These are phyloP conservation scores for Pelobates fuscus DNA, from an alignment of 2,113 vertebrate genomes.

Conservation along the genomic window DNA sequence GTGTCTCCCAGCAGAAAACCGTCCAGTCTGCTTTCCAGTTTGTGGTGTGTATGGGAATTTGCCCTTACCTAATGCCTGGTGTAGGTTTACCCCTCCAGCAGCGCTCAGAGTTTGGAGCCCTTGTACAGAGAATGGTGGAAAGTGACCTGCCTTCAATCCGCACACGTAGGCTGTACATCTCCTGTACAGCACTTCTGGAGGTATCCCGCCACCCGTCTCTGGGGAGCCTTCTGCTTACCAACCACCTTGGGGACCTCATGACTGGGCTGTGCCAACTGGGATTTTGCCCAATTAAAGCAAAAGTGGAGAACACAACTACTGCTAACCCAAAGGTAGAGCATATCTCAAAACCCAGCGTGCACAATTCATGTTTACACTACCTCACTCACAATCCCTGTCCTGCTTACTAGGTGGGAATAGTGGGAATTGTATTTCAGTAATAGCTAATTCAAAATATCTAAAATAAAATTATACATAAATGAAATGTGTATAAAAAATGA, in stretches of 20 bases:
- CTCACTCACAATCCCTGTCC: no score
- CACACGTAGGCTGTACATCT: slow-evolving; percentile 63
- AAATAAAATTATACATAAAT: no score
- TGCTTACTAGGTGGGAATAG: no score
- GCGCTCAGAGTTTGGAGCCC: slow-evolving; percentile 74
- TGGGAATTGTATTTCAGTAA: no score
- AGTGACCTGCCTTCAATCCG: not conserved
- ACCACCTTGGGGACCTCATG: slow-evolving; percentile 83
- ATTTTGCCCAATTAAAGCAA: slow-evolving; percentile 67
- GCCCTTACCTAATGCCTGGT: slow-evolving; percentile 78
- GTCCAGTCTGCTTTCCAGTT: slow-evolving; percentile 77
- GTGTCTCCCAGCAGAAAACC: slow-evolving; percentile 77
- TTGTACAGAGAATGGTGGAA: slow-evolving; percentile 65
- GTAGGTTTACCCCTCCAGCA: slow-evolving; percentile 73
- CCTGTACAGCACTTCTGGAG: slow-evolving; percentile 66
- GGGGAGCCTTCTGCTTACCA: slow-evolving; percentile 74
- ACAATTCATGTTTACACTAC: no score
- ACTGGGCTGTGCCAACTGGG: slow-evolving; percentile 83
- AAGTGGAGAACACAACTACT: slow-evolving; percentile 17
- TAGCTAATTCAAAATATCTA: no score
- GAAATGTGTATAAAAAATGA: no score
- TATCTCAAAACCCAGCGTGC: no score
- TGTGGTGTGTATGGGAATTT: slow-evolving; percentile 79
- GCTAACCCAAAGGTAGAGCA: slow-evolving; percentile 41
- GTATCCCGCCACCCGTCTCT: slow-evolving; percentile 68